Conservation (phyloP, 2,888 invertebrate species). For the Stenurella melanura region DNA sequence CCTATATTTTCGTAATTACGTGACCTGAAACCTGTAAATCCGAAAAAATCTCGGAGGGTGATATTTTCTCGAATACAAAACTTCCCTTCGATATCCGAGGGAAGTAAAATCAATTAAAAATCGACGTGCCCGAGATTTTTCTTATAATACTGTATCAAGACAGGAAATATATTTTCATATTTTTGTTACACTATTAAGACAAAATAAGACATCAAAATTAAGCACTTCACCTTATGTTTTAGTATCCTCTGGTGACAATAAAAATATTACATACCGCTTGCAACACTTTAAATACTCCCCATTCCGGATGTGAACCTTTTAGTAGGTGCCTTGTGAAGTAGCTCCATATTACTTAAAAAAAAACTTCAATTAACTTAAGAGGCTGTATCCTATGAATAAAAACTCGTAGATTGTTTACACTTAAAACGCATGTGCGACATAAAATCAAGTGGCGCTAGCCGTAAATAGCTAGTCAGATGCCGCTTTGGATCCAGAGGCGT, state of each 20-base stretch:
- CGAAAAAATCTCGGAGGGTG: too few species aligned
- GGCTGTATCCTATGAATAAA: constrained; percentile 49
- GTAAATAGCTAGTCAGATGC: constrained; percentile 45
- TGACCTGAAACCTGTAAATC: too few species aligned
- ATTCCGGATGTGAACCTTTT: constrained; percentile 39
- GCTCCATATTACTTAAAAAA: constrained; percentile 30
- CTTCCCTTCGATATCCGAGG: too few species aligned
- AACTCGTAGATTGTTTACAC: constrained; percentile 41
- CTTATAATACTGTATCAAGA: too few species aligned
- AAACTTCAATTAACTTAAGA: constrained; percentile 54
- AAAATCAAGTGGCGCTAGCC: constrained; percentile 59
- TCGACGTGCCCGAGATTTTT: too few species aligned
- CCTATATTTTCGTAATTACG: too few species aligned
- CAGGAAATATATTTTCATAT: too few species aligned
- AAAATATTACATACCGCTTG: constrained; percentile 32
- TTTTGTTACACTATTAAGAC: too few species aligned
- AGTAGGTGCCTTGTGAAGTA: constrained; percentile 36
- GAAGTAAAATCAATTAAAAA: too few species aligned
- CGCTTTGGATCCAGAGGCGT: constrained; percentile 15
- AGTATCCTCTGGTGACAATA: not conserved
- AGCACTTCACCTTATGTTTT: too few species aligned
- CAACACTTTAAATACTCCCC: constrained; percentile 7
- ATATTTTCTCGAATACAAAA: too few species aligned
- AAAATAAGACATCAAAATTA: too few species aligned
- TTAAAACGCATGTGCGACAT: constrained; percentile 52